These are phyloP conservation scores for Pristionchus japonicus DNA, from an alignment of 2,888 invertebrate species.

Conservation along the genomic window DNA sequence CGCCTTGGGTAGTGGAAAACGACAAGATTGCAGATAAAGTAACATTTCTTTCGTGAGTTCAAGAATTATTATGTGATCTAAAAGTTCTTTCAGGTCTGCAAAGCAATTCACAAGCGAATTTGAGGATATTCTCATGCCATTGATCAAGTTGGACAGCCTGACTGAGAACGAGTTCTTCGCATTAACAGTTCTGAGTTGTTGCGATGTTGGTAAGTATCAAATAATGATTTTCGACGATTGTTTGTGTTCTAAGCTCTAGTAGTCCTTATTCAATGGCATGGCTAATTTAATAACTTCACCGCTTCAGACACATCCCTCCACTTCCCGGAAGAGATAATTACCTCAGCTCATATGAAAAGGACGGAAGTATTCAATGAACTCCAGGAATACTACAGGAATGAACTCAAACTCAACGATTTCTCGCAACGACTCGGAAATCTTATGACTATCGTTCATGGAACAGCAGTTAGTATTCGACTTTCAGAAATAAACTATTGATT, in stretches of 20 bases:
- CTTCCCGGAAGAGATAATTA: neutral
- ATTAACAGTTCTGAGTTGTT: neutral
- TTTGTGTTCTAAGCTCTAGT: no score
- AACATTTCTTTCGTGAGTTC: neutral
- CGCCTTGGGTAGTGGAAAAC: neutral
- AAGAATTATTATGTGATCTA: neutral
- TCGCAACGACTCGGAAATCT: neutral
- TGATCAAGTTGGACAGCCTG: neutral
- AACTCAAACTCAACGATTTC: neutral
- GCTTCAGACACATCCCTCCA: neutral
- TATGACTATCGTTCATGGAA: neutral
- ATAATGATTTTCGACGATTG: no score
- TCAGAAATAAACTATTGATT: neutral
- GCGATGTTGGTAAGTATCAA: constrained; percentile 1
- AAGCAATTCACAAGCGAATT: neutral
- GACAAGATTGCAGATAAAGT: neutral
- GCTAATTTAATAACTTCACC: neutral
- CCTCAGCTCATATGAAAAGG: neutral
- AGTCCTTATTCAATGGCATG: no score
- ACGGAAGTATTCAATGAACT: neutral
- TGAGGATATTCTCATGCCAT: neutral
- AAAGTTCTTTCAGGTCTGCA: neutral
- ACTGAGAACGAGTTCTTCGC: neutral
- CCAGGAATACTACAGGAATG: neutral
- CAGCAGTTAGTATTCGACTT: neutral